phyloP scores from a whole-genome alignment of 2,888 invertebrate species.

The Lamellibrachia satsuma region DNA sequence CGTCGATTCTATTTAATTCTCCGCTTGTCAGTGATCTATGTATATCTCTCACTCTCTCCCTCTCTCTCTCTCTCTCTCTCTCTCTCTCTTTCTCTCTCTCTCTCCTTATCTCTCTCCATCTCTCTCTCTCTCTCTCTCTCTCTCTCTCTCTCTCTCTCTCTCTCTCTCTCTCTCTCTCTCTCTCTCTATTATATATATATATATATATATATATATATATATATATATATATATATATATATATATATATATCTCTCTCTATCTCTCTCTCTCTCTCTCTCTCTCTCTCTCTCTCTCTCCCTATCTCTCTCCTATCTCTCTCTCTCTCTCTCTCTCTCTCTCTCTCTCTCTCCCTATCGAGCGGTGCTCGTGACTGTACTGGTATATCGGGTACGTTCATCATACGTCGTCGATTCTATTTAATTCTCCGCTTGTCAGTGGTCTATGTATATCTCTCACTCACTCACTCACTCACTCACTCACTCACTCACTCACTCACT shows the following conservation, averaged over 20 bases:
- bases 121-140: not conserved
- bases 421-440: not conserved
- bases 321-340: too few species aligned
- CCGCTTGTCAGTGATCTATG: not conserved
- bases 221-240: too few species aligned
- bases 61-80: not conserved
- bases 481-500: too few species aligned
- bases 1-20: not conserved
- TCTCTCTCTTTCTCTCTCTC: not conserved
- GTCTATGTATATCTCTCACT: not conserved
- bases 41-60: not conserved
- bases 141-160: not conserved
- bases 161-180: not conserved
- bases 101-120: not conserved
- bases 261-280: too few species aligned
- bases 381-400: not conserved
- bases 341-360: too few species aligned
- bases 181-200: not conserved
- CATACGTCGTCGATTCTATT: not conserved
- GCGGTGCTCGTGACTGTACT: not conserved
- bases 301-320: too few species aligned
- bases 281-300: too few species aligned
- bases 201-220: too few species aligned
- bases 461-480: not conserved
- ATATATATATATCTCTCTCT: too few species aligned